Conservation (phyloP, 2,888 invertebrate species). For the Heteropelma amictum region DNA sequence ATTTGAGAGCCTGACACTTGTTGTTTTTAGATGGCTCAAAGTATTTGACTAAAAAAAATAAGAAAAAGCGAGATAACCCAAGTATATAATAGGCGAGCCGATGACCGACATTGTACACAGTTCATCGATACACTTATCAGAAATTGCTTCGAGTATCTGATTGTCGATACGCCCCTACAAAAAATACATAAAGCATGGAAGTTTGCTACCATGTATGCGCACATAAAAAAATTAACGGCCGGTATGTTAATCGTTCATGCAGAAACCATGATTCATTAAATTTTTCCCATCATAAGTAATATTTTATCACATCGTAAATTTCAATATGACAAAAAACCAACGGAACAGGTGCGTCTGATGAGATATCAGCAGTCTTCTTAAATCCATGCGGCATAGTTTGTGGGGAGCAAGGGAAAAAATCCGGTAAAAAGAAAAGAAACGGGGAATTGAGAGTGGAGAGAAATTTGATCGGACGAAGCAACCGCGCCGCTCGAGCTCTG, state of each 20-base stretch:
- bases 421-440: slow-evolving; percentile 14
- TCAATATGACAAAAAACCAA: slow-evolving; percentile 11
- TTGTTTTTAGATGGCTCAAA: not conserved
- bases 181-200: too few species aligned
- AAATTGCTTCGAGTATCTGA: slow-evolving; percentile 9
- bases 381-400: slow-evolving; percentile 3
- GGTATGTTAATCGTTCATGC: slow-evolving; percentile 21
- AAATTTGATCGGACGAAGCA: slow-evolving; percentile 48
- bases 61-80: too few species aligned
- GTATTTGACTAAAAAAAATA: not conserved
- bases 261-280: slow-evolving; percentile 15
- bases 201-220: not conserved
- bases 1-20: too few species aligned
- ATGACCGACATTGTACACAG: slow-evolving; percentile 1
- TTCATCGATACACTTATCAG: slow-evolving; percentile 25
- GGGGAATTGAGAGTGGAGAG: slow-evolving; percentile 24
- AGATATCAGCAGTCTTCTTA: not conserved
- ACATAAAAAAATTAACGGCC: not conserved
- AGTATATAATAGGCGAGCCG: too few species aligned
- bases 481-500: slow-evolving; percentile 9
- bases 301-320: slow-evolving; percentile 18
- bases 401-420: slow-evolving; percentile 4
- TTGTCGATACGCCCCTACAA: slow-evolving; percentile 11
- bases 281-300: slow-evolving; percentile 19
- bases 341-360: slow-evolving; percentile 1